These are phyloP conservation scores for Muscicapa comitata DNA, from an alignment of 2,797 vertebrate genomes.

Conservation along the genomic window DNA sequence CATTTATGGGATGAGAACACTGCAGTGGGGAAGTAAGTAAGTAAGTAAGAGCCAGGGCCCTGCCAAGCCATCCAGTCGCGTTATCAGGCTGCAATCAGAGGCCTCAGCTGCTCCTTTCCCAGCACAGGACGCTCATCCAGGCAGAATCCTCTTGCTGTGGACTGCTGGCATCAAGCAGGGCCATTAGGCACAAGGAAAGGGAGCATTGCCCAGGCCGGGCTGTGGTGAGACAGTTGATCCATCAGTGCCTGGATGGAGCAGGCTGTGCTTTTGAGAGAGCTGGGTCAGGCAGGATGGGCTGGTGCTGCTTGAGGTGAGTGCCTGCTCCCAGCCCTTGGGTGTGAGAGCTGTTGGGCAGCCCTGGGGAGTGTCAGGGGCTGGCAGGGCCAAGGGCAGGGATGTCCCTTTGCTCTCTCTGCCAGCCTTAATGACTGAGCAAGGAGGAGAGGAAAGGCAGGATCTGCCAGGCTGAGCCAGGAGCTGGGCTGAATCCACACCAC, in stretches of 20 bases:
- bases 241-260: neutral
- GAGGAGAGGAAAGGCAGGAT: neutral
- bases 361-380: neutral
- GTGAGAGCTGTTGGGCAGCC: neutral
- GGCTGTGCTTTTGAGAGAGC: neutral
- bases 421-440: neutral
- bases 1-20: neutral
- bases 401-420: neutral
- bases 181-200: neutral
- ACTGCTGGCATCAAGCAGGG: constrained; percentile 13
- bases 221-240: neutral
- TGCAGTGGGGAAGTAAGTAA: neutral
- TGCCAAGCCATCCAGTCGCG: rapidly evolving
- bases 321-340: rapidly evolving
- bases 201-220: neutral
- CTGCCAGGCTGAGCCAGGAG: neutral
- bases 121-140: neutral
- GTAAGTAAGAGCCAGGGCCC: neutral
- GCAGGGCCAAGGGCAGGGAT: neutral
- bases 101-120: neutral
- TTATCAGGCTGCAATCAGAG: neutral
- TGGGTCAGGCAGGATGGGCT: neutral
- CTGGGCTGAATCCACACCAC: neutral
- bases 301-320: neutral
- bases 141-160: neutral